Evolutionary conservation across 2,113 vertebrate genomes (phyloP).

Genomic region (Microtus ochrogaster): DNA sequence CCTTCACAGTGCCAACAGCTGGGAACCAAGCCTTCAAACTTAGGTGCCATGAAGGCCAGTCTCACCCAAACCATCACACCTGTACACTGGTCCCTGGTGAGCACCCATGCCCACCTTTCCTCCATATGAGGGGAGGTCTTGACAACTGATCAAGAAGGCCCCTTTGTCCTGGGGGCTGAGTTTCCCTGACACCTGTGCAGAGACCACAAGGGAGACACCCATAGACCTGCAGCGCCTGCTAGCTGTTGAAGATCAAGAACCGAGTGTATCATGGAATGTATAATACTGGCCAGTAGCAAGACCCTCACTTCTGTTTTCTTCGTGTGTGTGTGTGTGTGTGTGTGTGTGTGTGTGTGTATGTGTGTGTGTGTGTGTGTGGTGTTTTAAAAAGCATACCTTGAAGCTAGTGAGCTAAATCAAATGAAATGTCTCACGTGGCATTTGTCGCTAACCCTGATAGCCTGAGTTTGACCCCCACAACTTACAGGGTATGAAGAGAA

Average conservation of each 20-base stretch:
- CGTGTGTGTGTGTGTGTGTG: not conserved
- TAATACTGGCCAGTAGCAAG: not conserved
- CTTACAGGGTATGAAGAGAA: not conserved
- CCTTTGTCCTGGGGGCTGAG: not conserved
- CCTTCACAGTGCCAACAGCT: not conserved
- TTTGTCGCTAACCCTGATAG: not conserved
- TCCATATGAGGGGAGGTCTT: not conserved
- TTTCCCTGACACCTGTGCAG: not conserved
- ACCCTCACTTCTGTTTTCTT: not conserved
- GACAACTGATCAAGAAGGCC: not conserved
- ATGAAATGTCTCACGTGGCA: no score
- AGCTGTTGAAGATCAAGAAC: not conserved
- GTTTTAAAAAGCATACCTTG: no score
- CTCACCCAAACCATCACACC: not conserved
- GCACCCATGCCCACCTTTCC: not conserved
- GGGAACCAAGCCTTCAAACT: not conserved
- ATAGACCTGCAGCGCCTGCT: not conserved
- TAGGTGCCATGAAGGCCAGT: not conserved
- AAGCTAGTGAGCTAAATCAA: no score
- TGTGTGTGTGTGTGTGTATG: no score
- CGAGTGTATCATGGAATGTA: not conserved
- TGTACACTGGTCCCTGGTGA: not conserved
- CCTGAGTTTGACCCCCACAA: not conserved
- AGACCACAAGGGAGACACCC: not conserved
- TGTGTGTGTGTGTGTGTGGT: no score